Evolutionary conservation across 2,888 invertebrate genomes (phyloP).

Genomic region (Tetragonula carbonaria): DNA sequence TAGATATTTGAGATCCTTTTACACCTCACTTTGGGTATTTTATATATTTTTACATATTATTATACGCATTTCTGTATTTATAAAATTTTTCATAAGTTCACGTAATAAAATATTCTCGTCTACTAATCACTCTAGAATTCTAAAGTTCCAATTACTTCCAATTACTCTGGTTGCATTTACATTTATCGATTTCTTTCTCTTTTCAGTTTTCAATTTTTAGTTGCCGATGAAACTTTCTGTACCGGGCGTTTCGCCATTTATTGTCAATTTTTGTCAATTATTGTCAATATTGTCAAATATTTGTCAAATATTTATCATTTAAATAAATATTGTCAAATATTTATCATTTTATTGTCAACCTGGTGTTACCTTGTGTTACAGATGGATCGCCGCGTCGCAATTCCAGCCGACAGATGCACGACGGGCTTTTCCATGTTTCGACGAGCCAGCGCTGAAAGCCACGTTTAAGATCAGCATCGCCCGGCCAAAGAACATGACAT

Average conservation of each 20-base stretch:
- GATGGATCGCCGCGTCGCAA: conserved; percentile 93
- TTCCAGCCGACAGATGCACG: conserved; percentile 93
- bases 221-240: not conserved
- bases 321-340: too few species aligned
- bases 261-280: too few species aligned
- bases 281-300: too few species aligned
- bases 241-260: not conserved
- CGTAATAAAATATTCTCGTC: too few species aligned
- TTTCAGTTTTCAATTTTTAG: not conserved
- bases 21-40: too few species aligned
- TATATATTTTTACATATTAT: too few species aligned
- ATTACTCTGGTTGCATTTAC: not conserved
- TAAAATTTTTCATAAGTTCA: too few species aligned
- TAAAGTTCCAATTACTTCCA: too few species aligned
- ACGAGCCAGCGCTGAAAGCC: conserved; percentile 93
- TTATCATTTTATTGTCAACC: not conserved
- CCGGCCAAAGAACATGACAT: conserved; percentile 89
- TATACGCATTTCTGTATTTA: too few species aligned
- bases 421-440: conserved; percentile 94
- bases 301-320: too few species aligned
- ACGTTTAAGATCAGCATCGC: conserved; percentile 91
- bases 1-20: too few species aligned
- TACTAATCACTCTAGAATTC: too few species aligned
- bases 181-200: not conserved
- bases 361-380: conserved; percentile 79